A percentile compares a stretch with the other conserved stretches of the same genome.
Conservation (phyloP, 2,797 vertebrate species). For the Lates japonicus region DNA sequence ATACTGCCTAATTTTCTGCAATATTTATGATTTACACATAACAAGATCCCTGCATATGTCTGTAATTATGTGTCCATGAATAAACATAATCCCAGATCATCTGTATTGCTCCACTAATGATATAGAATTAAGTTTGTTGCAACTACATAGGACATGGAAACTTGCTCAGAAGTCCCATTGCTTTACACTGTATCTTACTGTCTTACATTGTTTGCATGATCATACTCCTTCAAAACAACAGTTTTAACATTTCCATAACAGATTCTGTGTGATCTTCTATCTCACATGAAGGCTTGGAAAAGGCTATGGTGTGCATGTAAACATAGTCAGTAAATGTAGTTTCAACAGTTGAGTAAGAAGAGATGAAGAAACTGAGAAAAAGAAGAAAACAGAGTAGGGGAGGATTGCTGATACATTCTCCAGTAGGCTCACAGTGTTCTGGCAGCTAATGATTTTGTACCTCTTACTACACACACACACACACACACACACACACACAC, state of each 20-base stretch:
- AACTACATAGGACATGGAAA: neutral
- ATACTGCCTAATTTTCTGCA: constrained; percentile 2
- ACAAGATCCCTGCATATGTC: constrained; percentile 12
- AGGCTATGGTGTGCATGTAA: neutral
- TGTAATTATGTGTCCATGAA: constrained; percentile 16
- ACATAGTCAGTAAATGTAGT: neutral
- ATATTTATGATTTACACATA: constrained; percentile 16
- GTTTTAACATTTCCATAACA: neutral
- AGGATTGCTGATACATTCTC: constrained; percentile 65
- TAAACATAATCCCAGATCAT: constrained; percentile 18
- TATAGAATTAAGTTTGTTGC: constrained; percentile 26
- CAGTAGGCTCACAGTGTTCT: constrained; percentile 60
- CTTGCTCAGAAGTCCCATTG: neutral
- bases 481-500: constrained; percentile 32
- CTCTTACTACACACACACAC: constrained; percentile 28
- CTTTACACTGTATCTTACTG: neutral
- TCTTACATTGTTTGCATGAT: neutral
- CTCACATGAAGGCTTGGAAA: neutral
- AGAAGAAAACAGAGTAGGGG: constrained; percentile 15
- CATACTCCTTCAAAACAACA: neutral
- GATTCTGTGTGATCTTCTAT: neutral
- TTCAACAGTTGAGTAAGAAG: neutral
- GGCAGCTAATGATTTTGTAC: constrained; percentile 70
- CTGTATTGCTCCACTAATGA: constrained; percentile 15
- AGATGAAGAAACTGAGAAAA: constrained; percentile 2